phyloP scores from a whole-genome alignment of 2,888 invertebrate genomes.

The Drymonia ruficornis region DNA sequence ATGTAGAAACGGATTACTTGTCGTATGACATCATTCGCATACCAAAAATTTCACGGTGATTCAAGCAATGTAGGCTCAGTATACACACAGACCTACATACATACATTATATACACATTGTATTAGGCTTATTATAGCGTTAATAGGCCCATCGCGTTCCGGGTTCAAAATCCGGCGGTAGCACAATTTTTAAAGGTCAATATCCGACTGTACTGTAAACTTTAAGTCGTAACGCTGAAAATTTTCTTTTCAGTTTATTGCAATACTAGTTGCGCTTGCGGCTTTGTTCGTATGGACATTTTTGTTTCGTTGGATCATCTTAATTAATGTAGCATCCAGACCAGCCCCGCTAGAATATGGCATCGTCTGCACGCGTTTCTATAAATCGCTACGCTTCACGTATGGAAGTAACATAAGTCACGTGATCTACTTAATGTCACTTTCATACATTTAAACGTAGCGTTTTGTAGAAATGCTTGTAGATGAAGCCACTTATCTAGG shows the following conservation, averaged over 20 bases:
- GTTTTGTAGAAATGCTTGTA: no score
- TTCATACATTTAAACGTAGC: no score
- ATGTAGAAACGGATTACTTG: no score
- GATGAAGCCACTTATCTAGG: no score
- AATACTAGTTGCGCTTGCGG: constrained; percentile 14
- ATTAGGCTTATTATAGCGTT: constrained; percentile 29
- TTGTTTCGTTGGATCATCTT: background rate
- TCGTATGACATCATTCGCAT: background rate
- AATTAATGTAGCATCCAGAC: no score
- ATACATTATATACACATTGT: constrained; percentile 19
- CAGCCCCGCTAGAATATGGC: no score
- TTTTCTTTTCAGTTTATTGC: constrained; percentile 32
- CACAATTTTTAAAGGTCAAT: constrained; percentile 70
- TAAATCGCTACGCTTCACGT: no score
- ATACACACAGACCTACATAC: constrained; percentile 25
- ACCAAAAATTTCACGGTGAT: background rate
- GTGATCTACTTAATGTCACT: no score
- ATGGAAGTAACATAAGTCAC: no score
- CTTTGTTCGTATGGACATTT: background rate
- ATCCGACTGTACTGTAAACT: constrained; percentile 52
- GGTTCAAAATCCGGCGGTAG: constrained; percentile 65
- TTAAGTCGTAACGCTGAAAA: constrained; percentile 28
- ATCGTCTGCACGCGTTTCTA: no score
- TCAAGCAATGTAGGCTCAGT: background rate
- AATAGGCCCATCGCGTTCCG: constrained; percentile 54